Percentiles rank a stretch among this genome's conserved stretches.
These are phyloP conservation scores for Venusia cambrica DNA, from an alignment of 2,888 invertebrate genomes.

Conservation along the genomic window DNA sequence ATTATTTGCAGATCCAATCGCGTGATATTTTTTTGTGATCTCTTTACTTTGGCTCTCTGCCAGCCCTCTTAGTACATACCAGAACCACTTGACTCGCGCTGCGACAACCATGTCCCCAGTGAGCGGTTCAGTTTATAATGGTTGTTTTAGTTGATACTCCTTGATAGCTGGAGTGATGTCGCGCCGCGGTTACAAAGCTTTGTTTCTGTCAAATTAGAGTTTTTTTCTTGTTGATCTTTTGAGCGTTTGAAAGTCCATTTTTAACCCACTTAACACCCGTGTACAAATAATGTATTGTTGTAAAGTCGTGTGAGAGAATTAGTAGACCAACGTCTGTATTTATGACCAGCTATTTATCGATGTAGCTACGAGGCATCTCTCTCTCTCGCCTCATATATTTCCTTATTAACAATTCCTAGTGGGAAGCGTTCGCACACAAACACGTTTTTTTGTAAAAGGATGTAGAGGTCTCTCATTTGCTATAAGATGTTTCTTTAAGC, in stretches of 20 bases:
- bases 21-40: constrained; percentile 29
- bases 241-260: constrained; percentile 9
- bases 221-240: constrained; percentile 9
- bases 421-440: no score
- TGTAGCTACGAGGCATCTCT: no score
- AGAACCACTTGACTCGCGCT: constrained; percentile 14
- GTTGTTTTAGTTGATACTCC: constrained; percentile 16
- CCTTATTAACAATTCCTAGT: no score
- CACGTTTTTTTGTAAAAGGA: no score
- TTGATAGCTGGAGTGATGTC: constrained; percentile 18
- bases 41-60: constrained; percentile 12
- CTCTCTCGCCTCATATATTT: no score
- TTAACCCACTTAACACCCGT: constrained; percentile 13
- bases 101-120: no score
- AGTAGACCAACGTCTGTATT: no score
- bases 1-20: constrained; percentile 31
- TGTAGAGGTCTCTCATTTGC: no score
- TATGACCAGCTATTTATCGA: no score
- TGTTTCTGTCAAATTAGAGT: constrained; percentile 21
- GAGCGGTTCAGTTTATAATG: constrained; percentile 2
- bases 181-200: constrained; percentile 17
- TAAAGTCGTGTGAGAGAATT: no score
- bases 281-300: constrained; percentile 17
- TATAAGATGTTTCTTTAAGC: no score
- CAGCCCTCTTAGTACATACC: constrained; percentile 10